Evolutionary conservation across 2,888 invertebrate genomes (phyloP).

Genomic region (Crepidodera aurea): DNA sequence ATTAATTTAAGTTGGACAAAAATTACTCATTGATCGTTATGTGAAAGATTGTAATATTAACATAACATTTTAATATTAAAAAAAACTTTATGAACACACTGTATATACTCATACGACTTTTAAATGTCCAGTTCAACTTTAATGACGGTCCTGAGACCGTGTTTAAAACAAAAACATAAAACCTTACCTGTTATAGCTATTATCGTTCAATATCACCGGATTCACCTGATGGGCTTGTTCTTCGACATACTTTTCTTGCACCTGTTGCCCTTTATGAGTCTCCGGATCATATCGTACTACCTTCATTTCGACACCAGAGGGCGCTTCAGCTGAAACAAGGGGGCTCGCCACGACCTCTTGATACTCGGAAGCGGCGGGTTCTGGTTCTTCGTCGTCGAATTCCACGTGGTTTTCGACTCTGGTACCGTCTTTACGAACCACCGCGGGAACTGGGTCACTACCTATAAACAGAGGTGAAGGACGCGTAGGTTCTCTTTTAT

Average conservation of each 20-base stretch:
- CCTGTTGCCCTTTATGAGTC: slow-evolving; percentile 74
- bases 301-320: slow-evolving; percentile 80
- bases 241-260: slow-evolving; percentile 77
- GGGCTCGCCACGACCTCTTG: slow-evolving; percentile 56
- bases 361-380: slow-evolving; percentile 68
- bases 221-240: slow-evolving; percentile 77
- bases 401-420: slow-evolving; percentile 58
- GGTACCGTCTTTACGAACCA: slow-evolving; percentile 72
- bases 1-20: too few species aligned
- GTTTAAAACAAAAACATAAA: too few species aligned
- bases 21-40: too few species aligned
- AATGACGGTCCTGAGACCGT: too few species aligned
- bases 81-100: too few species aligned
- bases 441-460: slow-evolving; percentile 70
- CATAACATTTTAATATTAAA: too few species aligned
- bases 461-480: slow-evolving; percentile 32
- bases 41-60: too few species aligned
- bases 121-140: too few species aligned
- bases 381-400: slow-evolving; percentile 58
- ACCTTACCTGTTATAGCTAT: slow-evolving; percentile 75
- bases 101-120: too few species aligned
- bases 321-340: slow-evolving; percentile 40
- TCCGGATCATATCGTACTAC: slow-evolving; percentile 83
- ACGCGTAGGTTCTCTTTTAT: not conserved
- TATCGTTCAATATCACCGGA: slow-evolving; percentile 77